Evolutionary conservation across 2,113 vertebrate species (phyloP).

Genomic region (Heloderma charlesbogerti): DNA sequence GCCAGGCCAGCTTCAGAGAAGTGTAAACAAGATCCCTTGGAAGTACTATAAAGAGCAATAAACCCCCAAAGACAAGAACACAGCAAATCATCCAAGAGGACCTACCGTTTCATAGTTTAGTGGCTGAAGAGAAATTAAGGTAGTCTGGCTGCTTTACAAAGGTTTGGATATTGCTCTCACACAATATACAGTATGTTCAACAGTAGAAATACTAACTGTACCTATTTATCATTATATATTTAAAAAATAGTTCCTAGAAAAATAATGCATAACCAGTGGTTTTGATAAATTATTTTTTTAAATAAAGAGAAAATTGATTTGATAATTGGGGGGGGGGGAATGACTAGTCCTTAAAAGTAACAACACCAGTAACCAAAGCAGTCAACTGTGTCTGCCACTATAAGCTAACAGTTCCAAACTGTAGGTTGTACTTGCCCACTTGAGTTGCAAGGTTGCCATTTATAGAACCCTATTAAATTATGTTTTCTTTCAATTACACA

Average conservation of each 20-base stretch:
- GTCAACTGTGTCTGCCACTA: neutral
- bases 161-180: conserved; percentile 53
- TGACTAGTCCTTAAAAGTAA: neutral
- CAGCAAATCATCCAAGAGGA: neutral
- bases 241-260: neutral
- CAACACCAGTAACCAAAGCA: neutral
- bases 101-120: neutral
- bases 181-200: conserved; percentile 6
- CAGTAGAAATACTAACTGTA: neutral
- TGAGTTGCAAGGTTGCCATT: neutral
- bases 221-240: neutral
- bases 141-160: conserved; percentile 40
- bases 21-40: neutral
- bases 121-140: conserved; percentile 26
- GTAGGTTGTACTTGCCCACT: neutral
- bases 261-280: neutral
- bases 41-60: conserved; percentile 6
- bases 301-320: neutral
- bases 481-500: neutral
- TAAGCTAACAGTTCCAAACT: neutral
- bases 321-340: neutral
- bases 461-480: neutral
- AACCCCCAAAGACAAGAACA: conserved; percentile 11
- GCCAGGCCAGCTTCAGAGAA: conserved; percentile 23
- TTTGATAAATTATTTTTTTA: neutral